phyloP scores from a whole-genome alignment of 1,140 invertebrate genomes.

The Cherax destructor region DNA sequence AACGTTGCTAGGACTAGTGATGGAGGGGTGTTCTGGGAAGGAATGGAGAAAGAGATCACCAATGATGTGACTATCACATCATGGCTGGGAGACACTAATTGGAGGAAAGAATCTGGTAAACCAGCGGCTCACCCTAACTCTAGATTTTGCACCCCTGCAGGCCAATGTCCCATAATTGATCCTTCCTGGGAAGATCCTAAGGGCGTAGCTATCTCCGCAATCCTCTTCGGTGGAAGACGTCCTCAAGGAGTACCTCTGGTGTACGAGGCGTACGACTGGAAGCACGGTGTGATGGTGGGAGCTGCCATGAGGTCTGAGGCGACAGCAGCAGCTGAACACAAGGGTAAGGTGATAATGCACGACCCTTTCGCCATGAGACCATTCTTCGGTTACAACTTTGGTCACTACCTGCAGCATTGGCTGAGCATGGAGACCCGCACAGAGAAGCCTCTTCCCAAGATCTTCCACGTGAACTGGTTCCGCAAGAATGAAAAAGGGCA shows the following conservation, averaged over 20 bases:
- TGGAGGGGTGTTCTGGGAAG: slow-evolving; percentile 98
- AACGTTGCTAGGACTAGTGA: slow-evolving; percentile 97
- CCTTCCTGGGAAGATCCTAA: slow-evolving; percentile 82
- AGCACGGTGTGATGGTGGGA: slow-evolving; percentile 97
- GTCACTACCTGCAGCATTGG: slow-evolving; percentile 97
- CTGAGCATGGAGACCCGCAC: slow-evolving; percentile 85
- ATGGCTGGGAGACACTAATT: slow-evolving; percentile 87
- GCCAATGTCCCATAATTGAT: slow-evolving; percentile 96
- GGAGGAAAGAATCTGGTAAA: slow-evolving; percentile 82
- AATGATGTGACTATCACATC: slow-evolving; percentile 83
- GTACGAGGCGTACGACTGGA: slow-evolving; percentile 94
- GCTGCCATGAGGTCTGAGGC: slow-evolving; percentile 96
- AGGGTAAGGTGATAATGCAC: slow-evolving; percentile 91
- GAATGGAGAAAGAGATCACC: slow-evolving; percentile 89
- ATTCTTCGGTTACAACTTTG: slow-evolving; percentile 99
- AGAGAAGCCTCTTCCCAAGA: slow-evolving; percentile 85
- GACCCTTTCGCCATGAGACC: slow-evolving; percentile 99
- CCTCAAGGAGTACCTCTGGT: slow-evolving; percentile 95
- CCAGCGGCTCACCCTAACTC: slow-evolving; percentile 96
- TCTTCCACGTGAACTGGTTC: slow-evolving; percentile 99
- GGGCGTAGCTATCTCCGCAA: slow-evolving; percentile 97
- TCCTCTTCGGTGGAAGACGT: slow-evolving; percentile 96
- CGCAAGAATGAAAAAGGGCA: slow-evolving; percentile 86
- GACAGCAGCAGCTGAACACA: slow-evolving; percentile 97
- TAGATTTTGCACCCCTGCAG: slow-evolving; percentile 94